These are phyloP conservation scores for Drosophila triauraria DNA, from an alignment of 1,140 invertebrate genomes.

Conservation along the genomic window DNA sequence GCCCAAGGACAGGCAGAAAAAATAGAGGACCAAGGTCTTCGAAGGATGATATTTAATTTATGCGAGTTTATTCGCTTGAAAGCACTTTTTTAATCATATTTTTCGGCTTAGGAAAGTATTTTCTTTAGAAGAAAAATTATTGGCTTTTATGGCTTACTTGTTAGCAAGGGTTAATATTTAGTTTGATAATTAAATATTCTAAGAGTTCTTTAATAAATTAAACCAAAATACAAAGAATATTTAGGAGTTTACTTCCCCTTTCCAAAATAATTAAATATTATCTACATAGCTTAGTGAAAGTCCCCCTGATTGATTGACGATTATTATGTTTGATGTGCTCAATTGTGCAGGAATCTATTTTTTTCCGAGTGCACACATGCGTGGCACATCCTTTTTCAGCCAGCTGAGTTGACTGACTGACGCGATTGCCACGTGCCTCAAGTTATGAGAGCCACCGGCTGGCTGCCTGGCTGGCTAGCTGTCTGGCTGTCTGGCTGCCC, in stretches of 20 bases:
- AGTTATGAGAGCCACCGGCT: slow-evolving; percentile 25
- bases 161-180: background rate
- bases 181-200: no score
- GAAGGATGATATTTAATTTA: background rate
- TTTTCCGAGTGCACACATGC: slow-evolving; percentile 21
- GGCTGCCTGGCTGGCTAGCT: background rate
- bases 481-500: slow-evolving; percentile 8
- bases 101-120: background rate
- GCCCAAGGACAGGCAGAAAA: slow-evolving; percentile 10
- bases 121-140: background rate
- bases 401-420: slow-evolving; percentile 49
- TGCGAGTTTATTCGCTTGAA: background rate
- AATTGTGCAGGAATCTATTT: slow-evolving; percentile 2
- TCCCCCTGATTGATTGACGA: background rate
- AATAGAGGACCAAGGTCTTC: background rate
- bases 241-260: background rate
- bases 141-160: no score
- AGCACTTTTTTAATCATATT: background rate
- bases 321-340: background rate
- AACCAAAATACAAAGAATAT: no score
- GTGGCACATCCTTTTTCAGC: slow-evolving; percentile 35
- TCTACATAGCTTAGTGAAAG: background rate
- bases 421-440: slow-evolving; percentile 54
- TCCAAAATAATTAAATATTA: background rate
- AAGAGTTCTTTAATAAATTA: background rate